Evolutionary conservation across 2,888 invertebrate species (phyloP).

Genomic region (Protophormia terraenovae): DNA sequence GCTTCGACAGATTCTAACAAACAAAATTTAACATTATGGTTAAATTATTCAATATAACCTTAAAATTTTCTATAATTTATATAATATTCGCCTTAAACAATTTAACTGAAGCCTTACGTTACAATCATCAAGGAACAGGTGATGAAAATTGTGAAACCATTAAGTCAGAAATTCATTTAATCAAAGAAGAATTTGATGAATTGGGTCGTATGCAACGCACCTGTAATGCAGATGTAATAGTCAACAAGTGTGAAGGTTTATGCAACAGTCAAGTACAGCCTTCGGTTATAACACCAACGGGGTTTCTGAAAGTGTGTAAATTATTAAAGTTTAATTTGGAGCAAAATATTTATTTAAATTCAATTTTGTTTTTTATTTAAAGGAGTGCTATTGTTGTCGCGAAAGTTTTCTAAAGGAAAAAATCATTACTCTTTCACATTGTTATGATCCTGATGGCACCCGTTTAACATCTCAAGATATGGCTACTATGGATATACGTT

Average conservation of each 20-base stretch:
- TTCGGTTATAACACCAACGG: conserved; percentile 92
- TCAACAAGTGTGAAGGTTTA: conserved; percentile 96
- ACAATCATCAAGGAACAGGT: conserved; percentile 77
- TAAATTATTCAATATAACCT: conserved; percentile 63
- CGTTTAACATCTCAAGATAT: conserved; percentile 87
- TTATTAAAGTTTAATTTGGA: not conserved
- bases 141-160: conserved; percentile 93
- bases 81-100: conserved; percentile 58
- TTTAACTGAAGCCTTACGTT: conserved; percentile 74
- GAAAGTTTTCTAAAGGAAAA: conserved; percentile 93
- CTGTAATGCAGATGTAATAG: conserved; percentile 93
- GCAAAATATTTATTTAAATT: not conserved
- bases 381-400: conserved; percentile 95
- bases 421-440: conserved; percentile 89
- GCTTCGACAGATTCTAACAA: conserved; percentile 14
- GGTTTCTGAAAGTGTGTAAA: conserved; percentile 87
- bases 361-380: not conserved
- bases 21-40: conserved; percentile 23
- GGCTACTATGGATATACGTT: conserved; percentile 90
- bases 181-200: conserved; percentile 95
- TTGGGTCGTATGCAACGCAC: conserved; percentile 91
- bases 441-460: conserved; percentile 93
- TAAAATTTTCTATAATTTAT: conserved; percentile 71
- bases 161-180: conserved; percentile 92
- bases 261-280: conserved; percentile 96